Base-by-base conservation (phyloP, 2,888 invertebrate genomes). In the Drosophila macrospina region DNA sequence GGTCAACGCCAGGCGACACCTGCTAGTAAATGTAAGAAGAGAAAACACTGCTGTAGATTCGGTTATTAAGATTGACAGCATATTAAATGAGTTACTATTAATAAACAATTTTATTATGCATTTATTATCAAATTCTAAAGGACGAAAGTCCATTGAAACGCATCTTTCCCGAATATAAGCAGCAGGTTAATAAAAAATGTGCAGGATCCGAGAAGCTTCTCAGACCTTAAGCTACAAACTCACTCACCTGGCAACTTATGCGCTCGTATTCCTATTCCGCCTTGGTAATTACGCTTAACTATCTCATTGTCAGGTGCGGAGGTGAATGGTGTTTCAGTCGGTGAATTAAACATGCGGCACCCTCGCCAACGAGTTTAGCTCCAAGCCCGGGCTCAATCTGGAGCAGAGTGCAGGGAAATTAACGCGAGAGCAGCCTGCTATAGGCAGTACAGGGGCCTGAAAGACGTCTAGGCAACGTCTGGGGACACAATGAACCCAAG, bases 211-310 rank as follows among this genome's bases (percentile, higher is more conserved):
- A 15, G 39, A 28, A 30, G 45, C 15, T 34, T 45, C 56, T 59
- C 54, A 55, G 16, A n/a, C 34, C 44, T 44, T 26, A 20, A 56
- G 11, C n/a, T 10, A 13, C 3, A 24, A 48, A 51, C n/a, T n/a
- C 10, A 15, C 32, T 32, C 44, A 44, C 50, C 37, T 20, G 6
- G 28, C 10, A 10, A 20, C 15, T 37, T 34, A 28, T 28, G 5
- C 26, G 8, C 26, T 54, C 42, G 34, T 34, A 57, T 60, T 69
- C 70, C 75, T 69, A 74, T 69, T 64, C 80, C 81, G 77, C 76
- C 88, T 79, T 77, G 79, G 80, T 83, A 87, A 89, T 89, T 89
- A 88, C 80, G 82, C 82, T 77, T 86, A 87, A 88, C 87, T 88
- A 85, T 79, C 86, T 75, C 74, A 78, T 87, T 87, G 87, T 89